These are phyloP conservation scores for Typhlomys cinereus DNA, from an alignment of 2,113 vertebrate species.

Conservation along the genomic window DNA sequence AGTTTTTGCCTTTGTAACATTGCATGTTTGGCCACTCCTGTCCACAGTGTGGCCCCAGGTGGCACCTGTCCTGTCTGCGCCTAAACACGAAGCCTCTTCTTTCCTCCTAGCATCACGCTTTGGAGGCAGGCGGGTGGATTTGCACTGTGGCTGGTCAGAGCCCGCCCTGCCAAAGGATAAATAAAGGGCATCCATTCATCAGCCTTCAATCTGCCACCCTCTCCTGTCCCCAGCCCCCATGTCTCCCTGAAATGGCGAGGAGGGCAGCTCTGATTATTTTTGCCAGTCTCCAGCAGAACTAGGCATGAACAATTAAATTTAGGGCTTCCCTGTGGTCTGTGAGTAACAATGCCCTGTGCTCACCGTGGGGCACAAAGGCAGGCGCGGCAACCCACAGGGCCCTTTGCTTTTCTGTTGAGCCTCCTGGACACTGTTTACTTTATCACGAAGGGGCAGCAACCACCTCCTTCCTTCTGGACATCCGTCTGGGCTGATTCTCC, in stretches of 20 bases:
- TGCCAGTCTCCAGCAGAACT: slow-evolving; percentile 82
- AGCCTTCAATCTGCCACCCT: slow-evolving; percentile 79
- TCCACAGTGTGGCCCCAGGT: neutral
- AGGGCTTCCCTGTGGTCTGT: slow-evolving; percentile 87
- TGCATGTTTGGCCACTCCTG: slow-evolving; percentile 11
- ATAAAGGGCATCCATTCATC: slow-evolving; percentile 86
- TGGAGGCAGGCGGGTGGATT: slow-evolving; percentile 74
- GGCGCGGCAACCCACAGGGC: slow-evolving; percentile 77
- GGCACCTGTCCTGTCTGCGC: slow-evolving; percentile 9
- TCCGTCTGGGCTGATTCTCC: slow-evolving; percentile 74
- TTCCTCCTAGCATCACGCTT: slow-evolving; percentile 55
- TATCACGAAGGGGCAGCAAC: slow-evolving; percentile 84
- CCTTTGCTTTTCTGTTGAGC: slow-evolving; percentile 87
- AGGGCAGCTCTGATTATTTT: slow-evolving; percentile 80
- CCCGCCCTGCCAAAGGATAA: slow-evolving; percentile 85
- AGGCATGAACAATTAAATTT: slow-evolving; percentile 86
- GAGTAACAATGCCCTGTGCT: slow-evolving; percentile 83
- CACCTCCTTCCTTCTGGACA: slow-evolving; percentile 82
- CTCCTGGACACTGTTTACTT: slow-evolving; percentile 90
- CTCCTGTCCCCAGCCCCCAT: slow-evolving; percentile 65
- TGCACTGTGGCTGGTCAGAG: slow-evolving; percentile 79
- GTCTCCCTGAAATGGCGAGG: slow-evolving; percentile 78
- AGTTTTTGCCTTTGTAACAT: neutral
- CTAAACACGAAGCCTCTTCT: slow-evolving; percentile 67
- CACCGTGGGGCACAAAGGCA: slow-evolving; percentile 84